These are phyloP conservation scores for Actinia equina DNA, from an alignment of 64 coral and sea anemone species.

Conservation along the genomic window DNA sequence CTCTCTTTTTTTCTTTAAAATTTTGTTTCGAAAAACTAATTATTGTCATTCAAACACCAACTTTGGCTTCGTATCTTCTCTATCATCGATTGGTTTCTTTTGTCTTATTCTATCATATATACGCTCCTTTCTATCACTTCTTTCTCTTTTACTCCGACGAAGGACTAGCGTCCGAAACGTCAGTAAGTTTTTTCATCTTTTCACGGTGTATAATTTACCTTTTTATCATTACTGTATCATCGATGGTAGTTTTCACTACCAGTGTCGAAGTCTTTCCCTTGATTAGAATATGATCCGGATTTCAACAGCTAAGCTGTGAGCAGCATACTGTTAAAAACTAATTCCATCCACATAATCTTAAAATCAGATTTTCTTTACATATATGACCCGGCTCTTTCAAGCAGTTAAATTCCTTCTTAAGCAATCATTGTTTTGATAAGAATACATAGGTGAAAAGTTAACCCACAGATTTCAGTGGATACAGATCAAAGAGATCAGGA, in stretches of 20 bases:
- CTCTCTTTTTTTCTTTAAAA: no score
- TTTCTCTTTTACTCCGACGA: no score
- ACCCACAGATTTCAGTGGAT: neutral
- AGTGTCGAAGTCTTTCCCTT: neutral
- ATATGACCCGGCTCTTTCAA: neutral
- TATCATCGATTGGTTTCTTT: no score
- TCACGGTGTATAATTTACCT: no score
- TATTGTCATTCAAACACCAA: no score
- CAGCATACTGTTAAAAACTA: neutral
- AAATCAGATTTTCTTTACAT: neutral
- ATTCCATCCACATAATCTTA: neutral
- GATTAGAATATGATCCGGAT: neutral
- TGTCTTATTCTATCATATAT: no score
- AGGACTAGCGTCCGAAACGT: no score
- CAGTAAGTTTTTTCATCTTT: no score
- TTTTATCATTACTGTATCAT: neutral
- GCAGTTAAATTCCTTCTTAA: neutral
- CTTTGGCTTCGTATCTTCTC: no score
- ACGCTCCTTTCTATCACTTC: no score
- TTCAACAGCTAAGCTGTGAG: neutral
- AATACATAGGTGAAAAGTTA: neutral
- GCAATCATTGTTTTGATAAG: neutral
- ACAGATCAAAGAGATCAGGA: neutral
- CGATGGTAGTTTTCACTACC: no score
- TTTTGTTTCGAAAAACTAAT: no score